phyloP scores from a whole-genome alignment of 2,113 vertebrate species.

The Suricata suricatta region DNA sequence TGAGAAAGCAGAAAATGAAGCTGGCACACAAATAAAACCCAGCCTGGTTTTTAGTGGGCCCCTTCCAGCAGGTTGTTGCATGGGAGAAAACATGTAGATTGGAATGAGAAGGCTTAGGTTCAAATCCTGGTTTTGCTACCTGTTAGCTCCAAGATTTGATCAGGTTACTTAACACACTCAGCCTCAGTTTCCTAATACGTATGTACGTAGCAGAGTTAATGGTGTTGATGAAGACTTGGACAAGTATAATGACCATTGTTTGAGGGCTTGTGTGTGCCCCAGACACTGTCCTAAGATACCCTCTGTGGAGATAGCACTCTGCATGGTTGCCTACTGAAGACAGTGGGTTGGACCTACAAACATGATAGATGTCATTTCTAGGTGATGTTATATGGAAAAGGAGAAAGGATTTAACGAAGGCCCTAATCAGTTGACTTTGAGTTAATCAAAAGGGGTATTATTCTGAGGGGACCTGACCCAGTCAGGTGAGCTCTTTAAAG shows the following conservation, averaged over 20 bases:
- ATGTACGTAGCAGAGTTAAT: neutral
- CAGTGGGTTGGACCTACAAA: too few species aligned
- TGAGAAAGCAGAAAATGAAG: neutral
- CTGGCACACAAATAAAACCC: neutral
- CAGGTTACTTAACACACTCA: neutral
- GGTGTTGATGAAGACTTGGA: neutral
- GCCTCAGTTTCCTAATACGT: neutral
- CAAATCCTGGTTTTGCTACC: neutral
- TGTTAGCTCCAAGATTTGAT: neutral
- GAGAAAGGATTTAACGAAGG: neutral
- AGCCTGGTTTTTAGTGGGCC: neutral
- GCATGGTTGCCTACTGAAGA: neutral
- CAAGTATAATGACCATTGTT: fast-evolving
- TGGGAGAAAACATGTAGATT: neutral
- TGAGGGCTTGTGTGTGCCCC: neutral
- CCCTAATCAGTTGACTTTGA: neutral
- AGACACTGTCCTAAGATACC: neutral
- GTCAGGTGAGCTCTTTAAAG: neutral
- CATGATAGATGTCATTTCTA: neutral
- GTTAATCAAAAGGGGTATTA: neutral
- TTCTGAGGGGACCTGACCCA: neutral
- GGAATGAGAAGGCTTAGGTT: neutral
- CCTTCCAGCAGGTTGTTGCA: neutral
- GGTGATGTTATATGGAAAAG: neutral
- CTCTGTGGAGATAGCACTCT: neutral